Base-by-base conservation (phyloP, 2,888 invertebrate genomes). In the Drosophila helvetica region DNA sequence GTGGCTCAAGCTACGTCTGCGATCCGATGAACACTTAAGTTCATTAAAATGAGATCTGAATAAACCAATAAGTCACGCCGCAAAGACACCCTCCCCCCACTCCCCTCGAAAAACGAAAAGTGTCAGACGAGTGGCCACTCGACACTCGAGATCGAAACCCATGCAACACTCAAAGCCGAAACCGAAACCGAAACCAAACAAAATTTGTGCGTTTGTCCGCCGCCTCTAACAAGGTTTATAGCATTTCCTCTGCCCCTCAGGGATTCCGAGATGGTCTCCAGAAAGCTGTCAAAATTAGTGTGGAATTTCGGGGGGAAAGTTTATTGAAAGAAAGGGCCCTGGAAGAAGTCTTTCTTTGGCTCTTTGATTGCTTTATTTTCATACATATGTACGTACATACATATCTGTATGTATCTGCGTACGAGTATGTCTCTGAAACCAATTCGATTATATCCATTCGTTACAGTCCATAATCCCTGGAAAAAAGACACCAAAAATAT, bases 111-210 rank as follows among this genome's bases (percentile, higher is more conserved):
- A 82, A 75, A 88, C 88, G 88, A 82, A 75, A 84, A 84, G 88
- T 84, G 88, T 84, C 88, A 88, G 83, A 86, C 82, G 86, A 83
- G 83, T 83, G 83, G n/a, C 80, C 83, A 88, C 86, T 86, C 78
- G 73, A 86, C 60, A 69, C 68, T 74, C 59, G 58, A 68, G 46
- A 47, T 72, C 77, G 66, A 72, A 54, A 15, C 46, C 47, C 51
- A 50, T 62, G 55, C 25, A 66, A 66, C 43, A 45, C 22, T 50
- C 43, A 25, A 66, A 18, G 6, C 25, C 25, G 25, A 7, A 25
- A 25, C 25, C 25, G 22, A 22, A 22, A 43, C 43, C 30, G 10
- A 30, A 12, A 43, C 66, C 66, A 65, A 66, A 66, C 65, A 67
- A 66, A 66, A 66, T 66, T 67, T 66, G 67, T 66, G 65, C 65